These are phyloP conservation scores for Hydrotaea diabolus DNA, from an alignment of 2,888 invertebrate genomes.

Conservation along the genomic window DNA sequence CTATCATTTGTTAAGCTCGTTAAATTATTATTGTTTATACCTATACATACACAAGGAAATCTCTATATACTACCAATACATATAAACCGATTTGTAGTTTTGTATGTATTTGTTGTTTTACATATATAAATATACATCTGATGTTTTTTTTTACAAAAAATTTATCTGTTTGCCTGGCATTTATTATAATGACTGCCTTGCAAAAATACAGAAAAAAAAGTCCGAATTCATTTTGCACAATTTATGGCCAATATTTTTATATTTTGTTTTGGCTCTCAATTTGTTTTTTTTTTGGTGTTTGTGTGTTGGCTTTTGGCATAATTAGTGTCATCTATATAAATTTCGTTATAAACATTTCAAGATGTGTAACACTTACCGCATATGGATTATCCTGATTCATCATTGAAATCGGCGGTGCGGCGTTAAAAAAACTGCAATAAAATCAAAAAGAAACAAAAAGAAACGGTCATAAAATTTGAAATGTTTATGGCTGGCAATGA, in stretches of 20 bases:
- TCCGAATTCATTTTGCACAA: slow-evolving; percentile 1
- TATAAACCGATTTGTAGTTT: neutral
- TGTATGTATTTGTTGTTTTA: neutral
- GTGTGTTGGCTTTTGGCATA: no score
- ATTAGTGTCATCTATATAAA: slow-evolving; percentile 10
- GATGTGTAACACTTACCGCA: slow-evolving; percentile 74
- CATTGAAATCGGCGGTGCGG: slow-evolving; percentile 71
- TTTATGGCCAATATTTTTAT: neutral
- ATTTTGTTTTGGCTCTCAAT: neutral
- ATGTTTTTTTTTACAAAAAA: neutral
- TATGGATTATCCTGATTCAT: slow-evolving; percentile 79
- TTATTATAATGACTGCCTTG: slow-evolving; percentile 43
- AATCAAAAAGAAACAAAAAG: slow-evolving; percentile 2
- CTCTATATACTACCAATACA: neutral
- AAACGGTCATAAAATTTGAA: neutral
- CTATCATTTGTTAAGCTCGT: slow-evolving; percentile 33
- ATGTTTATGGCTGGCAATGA: neutral
- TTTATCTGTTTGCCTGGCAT: slow-evolving; percentile 61
- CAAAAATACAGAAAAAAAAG: neutral
- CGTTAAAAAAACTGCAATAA: slow-evolving; percentile 61
- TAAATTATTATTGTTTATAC: slow-evolving; percentile 14
- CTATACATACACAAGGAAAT: no score
- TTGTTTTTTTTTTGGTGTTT: slow-evolving; percentile 4
- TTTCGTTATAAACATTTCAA: slow-evolving; percentile 10
- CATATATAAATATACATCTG: neutral